Base-by-base conservation (phyloP, 2,113 vertebrate genomes). In the Epinephelus lanceolatus region DNA sequence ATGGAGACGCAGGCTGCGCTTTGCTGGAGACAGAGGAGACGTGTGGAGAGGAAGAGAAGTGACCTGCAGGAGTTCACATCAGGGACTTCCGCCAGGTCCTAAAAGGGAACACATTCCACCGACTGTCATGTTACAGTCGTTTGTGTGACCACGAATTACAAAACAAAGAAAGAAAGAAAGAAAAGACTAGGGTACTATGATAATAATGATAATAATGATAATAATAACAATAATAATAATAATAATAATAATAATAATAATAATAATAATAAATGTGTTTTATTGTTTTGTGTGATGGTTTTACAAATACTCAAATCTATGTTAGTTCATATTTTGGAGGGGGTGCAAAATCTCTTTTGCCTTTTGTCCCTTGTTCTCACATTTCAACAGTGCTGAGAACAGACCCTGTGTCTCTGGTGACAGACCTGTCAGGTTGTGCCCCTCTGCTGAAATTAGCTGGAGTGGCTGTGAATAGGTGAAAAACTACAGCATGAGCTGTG, bases 81-180 rank as follows among this genome's bases (percentile, higher is more conserved):
- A 37, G 49, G 65, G 80, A 25, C 71, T 80, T 89, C 93, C 90
- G 77, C 91, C 86, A 86, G 88, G 92, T 94, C 93, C 91, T 94
- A 85, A 55, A 93, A 80, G 73, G 65, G 40, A 71, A 80, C 72
- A 9, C 0, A 0, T 23, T 81, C 68, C 52, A n/a, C 37, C 7
- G 21, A 1, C 4, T 3, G 17, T 6, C 25, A 25, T 23, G 10
- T 9, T 4, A 18, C 0, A 67, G 18, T 0, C 1, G 1, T 5
- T 13, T 9, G 11, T 49, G 47, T 49, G 13, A 12, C 10, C 45
- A 49, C 2, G 12, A 45, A 45, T 27, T 27, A 45, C 7, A 37
- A 6, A 37, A 37, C 5, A 37, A 37, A 37, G 33, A 37, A 37
- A 37, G 33, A 6, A 37, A 37, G 33, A 37, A 37, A 37, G 33